phyloP scores from a whole-genome alignment of 2,797 vertebrate species.

The Labroides dimidiatus region DNA sequence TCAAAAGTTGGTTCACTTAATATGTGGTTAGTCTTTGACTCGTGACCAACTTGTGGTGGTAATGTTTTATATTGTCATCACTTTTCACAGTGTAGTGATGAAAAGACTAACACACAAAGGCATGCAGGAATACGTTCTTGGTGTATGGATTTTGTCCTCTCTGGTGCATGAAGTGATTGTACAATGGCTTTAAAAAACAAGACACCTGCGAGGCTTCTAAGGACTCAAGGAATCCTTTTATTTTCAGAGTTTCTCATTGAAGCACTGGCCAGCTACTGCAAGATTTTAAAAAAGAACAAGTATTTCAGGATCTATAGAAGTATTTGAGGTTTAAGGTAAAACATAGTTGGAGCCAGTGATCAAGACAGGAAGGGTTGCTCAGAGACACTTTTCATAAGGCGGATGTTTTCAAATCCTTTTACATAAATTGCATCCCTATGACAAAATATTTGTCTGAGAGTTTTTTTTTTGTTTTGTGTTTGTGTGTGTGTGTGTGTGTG shows the following conservation, averaged over 20 bases:
- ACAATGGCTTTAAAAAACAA: neutral
- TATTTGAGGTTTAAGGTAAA: slow-evolving; percentile 7
- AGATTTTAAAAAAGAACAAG: neutral
- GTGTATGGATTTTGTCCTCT: no score
- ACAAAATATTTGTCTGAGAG: neutral
- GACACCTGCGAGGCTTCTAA: neutral
- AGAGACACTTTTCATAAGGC: no score
- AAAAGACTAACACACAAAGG: slow-evolving; percentile 8
- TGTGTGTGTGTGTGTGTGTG: no score
- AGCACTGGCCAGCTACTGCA: neutral
- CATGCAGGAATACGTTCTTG: slow-evolving; percentile 10
- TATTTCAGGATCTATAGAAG: neutral
- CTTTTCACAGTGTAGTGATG: slow-evolving; percentile 10
- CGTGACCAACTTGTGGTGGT: neutral
- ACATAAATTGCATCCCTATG: neutral
- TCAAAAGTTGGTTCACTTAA: slow-evolving; percentile 15
- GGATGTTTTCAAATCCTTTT: neutral
- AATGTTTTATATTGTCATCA: neutral
- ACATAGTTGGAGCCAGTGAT: slow-evolving; percentile 18
- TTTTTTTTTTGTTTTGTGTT: neutral
- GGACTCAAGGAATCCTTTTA: neutral
- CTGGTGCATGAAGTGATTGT: neutral
- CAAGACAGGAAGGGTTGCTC: neutral
- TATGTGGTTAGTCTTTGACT: neutral
- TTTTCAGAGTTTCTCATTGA: slow-evolving; percentile 5